Conservation (phyloP, 1,140 invertebrate genomes). For the Diorhabda carinulata region DNA sequence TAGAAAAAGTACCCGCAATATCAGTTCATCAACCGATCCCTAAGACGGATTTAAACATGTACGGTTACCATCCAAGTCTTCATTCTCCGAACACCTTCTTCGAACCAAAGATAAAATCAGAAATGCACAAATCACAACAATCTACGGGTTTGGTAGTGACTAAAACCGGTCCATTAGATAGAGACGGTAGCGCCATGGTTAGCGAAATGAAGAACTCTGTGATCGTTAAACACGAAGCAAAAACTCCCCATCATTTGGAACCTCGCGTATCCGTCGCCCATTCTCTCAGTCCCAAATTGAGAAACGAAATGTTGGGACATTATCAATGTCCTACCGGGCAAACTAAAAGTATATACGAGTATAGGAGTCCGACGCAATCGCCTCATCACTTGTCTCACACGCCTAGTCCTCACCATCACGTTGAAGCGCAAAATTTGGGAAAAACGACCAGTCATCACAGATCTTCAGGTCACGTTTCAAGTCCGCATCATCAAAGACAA, state of each 20-base stretch:
- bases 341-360: constrained; percentile 23
- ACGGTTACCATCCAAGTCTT: constrained; percentile 61
- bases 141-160: constrained; percentile 42
- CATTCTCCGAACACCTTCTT: constrained; percentile 51
- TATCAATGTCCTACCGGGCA: constrained; percentile 46
- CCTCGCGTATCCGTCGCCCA: constrained; percentile 56
- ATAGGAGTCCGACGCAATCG: constrained; percentile 54
- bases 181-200: constrained; percentile 55
- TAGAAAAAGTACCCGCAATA: constrained; percentile 53
- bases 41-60: constrained; percentile 70
- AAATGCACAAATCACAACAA: constrained; percentile 47
- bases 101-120: constrained; percentile 26
- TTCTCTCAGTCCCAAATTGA: constrained; percentile 61
- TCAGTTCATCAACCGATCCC: constrained; percentile 46
- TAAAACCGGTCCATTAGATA: constrained; percentile 46
- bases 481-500: constrained; percentile 50
- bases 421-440: constrained; percentile 42
- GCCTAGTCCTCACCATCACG: constrained; percentile 41
- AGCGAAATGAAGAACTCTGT: constrained; percentile 70
- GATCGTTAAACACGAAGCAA: constrained; percentile 72
- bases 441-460: constrained; percentile 37
- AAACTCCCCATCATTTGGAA: constrained; percentile 55
- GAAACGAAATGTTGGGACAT: constrained; percentile 58
- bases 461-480: constrained; percentile 42
- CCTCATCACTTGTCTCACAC: constrained; percentile 51